Evolutionary conservation across 2,113 vertebrate genomes (phyloP), one percentile per base, ranked within the genome.

Genomic region (Cheilinus undulatus): DNA sequence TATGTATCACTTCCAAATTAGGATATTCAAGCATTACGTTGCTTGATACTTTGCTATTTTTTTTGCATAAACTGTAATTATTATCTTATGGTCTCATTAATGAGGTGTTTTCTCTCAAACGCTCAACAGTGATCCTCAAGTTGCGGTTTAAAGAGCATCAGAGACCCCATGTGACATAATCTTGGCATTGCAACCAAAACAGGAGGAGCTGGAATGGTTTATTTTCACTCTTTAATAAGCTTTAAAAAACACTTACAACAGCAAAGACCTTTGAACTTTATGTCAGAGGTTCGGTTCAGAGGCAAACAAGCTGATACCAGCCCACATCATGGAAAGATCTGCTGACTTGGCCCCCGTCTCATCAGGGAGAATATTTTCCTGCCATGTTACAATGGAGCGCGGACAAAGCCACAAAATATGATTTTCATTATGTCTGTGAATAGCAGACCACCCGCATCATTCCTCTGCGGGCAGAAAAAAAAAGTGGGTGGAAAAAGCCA

Each of bases 401-500:
- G 79, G 75, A 76, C 63, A 69, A 84, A 89, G 60, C 90, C 84
- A 86, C 81, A 78, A 69, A 86, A 83, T 91, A 86, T 82, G 84
- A 93, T 90, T 88, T 87, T 89, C 74, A 91, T 93, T 89, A 90
- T 79, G 69, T 66, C 59, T 58, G 56, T 68, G 81, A 61, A 77
- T 56, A 71, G 77, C 34, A 56, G 90, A 91, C 92, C 93, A 93
- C 91, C 90, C 90, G 62, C 61, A 34, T 20, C 63, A 70, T 69
- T 77, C 42, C 61, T 78, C 53, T 57, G 65, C 69, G 76, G 85
- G 72, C n/a, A 68, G 36, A 70, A 49, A 43, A 43, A 43, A 19
- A 19, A n/a, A 32, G 30, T 3, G 40, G 34, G 69, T 38, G 73
- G 80, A 78, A 85, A 89, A 83, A 82, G 60, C 22, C 5, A 2